These are phyloP conservation scores for Xenopus borealis DNA, from an alignment of 2,113 vertebrate genomes.

Conservation along the genomic window DNA sequence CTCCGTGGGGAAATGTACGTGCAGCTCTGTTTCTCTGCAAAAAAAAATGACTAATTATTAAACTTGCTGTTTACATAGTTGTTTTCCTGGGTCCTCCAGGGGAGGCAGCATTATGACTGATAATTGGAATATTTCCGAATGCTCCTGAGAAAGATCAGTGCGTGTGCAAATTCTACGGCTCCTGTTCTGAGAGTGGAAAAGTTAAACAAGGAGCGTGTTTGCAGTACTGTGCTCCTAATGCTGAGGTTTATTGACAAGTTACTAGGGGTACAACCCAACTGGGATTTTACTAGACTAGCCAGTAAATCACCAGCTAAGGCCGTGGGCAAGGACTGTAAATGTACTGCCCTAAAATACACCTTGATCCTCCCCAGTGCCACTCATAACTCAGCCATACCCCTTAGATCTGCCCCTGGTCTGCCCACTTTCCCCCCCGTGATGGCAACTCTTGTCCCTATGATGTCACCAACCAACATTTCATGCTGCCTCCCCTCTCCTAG, in stretches of 20 bases:
- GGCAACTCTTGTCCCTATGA: neutral
- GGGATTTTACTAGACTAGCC: too few relatives aligned
- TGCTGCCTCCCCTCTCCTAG: constrained; percentile 50
- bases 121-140: constrained; percentile 3
- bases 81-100: constrained; percentile 42
- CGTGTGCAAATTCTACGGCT: constrained; percentile 8
- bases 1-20: constrained; percentile 48
- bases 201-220: constrained; percentile 31
- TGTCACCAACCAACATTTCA: neutral
- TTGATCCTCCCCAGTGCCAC: too few relatives aligned
- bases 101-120: neutral
- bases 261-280: too few relatives aligned
- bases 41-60: constrained; percentile 58
- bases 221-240: neutral
- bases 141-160: constrained; percentile 46
- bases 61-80: constrained; percentile 53
- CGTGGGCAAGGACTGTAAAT: too few relatives aligned
- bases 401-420: constrained; percentile 47
- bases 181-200: constrained; percentile 15
- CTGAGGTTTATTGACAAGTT: too few relatives aligned
- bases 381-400: too few relatives aligned
- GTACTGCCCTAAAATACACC: too few relatives aligned
- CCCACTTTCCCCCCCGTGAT: too few relatives aligned
- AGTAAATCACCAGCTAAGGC: too few relatives aligned
- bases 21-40: constrained; percentile 58